phyloP scores from a whole-genome alignment of 2,113 vertebrate species.

The Brachyhypopomus occidentalis region DNA sequence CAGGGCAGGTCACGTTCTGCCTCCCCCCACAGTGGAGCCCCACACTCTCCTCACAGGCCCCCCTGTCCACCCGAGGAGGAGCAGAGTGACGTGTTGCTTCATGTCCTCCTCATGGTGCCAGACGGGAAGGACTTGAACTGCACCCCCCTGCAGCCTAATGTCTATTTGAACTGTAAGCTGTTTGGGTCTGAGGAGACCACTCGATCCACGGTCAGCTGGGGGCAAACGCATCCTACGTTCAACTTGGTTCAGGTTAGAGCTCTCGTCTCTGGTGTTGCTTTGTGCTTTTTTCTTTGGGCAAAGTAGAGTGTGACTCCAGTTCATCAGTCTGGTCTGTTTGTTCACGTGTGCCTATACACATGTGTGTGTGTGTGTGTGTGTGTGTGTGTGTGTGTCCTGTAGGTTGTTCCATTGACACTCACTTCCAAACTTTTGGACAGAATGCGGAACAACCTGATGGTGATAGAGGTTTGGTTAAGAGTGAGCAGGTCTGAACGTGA shows the following conservation, averaged over 20 bases:
- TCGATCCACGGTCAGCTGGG: conserved; percentile 83
- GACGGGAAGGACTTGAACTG: conserved; percentile 83
- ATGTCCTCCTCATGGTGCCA: conserved; percentile 88
- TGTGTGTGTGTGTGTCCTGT: conserved; percentile 15
- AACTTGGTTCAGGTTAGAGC: conserved; percentile 84
- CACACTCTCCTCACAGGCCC: conserved; percentile 28
- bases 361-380: conserved; percentile 8
- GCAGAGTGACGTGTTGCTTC: conserved; percentile 73
- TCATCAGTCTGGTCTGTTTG: background rate
- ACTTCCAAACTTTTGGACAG: conserved; percentile 82
- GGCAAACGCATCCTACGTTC: conserved; percentile 80
- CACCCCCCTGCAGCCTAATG: conserved; percentile 71
- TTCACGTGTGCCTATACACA: background rate
- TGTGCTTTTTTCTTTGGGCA: background rate
- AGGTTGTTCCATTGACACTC: conserved; percentile 88
- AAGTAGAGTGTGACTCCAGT: too few relatives aligned
- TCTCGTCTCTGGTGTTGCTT: background rate
- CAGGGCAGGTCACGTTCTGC: conserved; percentile 5
- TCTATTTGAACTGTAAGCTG: conserved; percentile 91
- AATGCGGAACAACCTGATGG: conserved; percentile 92
- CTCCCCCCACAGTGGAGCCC: background rate
- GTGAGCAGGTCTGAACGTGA: conserved; percentile 75
- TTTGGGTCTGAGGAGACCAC: conserved; percentile 83
- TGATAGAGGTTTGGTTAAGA: conserved; percentile 95
- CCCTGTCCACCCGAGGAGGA: conserved; percentile 54